Conservation (phyloP, 2,888 invertebrate species). For the Diabrotica balteata region DNA sequence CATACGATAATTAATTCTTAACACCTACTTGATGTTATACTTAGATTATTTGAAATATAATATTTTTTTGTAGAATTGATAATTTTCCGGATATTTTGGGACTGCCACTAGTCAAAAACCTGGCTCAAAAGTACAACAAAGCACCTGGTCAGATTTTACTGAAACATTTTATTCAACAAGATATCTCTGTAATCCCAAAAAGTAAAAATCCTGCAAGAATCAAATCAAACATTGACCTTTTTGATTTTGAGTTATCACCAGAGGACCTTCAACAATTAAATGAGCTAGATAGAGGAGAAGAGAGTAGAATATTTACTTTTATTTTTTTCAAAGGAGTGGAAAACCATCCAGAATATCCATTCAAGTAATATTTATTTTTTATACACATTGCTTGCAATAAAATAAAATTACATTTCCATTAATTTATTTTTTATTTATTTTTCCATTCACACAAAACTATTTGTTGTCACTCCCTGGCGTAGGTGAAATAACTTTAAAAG, state of each 20-base stretch:
- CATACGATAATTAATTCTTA: too few relatives aligned
- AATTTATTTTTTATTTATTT: too few relatives aligned
- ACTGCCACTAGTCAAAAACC: slow-evolving; percentile 65
- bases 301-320: slow-evolving; percentile 74
- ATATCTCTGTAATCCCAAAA: slow-evolving; percentile 79
- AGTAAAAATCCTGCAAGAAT: slow-evolving; percentile 75
- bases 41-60: neutral
- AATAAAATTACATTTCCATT: too few relatives aligned
- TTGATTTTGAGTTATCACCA: slow-evolving; percentile 67
- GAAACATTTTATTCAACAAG: slow-evolving; percentile 72
- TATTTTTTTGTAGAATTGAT: slow-evolving; percentile 59
- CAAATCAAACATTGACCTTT: slow-evolving; percentile 73
- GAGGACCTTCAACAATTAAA: slow-evolving; percentile 66
- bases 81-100: slow-evolving; percentile 70
- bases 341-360: slow-evolving; percentile 76
- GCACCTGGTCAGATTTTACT: slow-evolving; percentile 75
- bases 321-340: slow-evolving; percentile 72
- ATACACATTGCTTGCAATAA: too few relatives aligned
- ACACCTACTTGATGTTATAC: too few relatives aligned
- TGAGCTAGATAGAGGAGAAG: slow-evolving; percentile 68
- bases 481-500: too few relatives aligned
- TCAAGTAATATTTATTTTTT: slow-evolving; percentile 49
- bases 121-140: slow-evolving; percentile 68
- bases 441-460: too few relatives aligned
- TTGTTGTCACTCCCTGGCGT: too few relatives aligned